Percentiles rank a stretch among this genome's conserved stretches.
These are phyloP conservation scores for Tachina grossa DNA, from an alignment of 2,888 invertebrate genomes.

Conservation along the genomic window DNA sequence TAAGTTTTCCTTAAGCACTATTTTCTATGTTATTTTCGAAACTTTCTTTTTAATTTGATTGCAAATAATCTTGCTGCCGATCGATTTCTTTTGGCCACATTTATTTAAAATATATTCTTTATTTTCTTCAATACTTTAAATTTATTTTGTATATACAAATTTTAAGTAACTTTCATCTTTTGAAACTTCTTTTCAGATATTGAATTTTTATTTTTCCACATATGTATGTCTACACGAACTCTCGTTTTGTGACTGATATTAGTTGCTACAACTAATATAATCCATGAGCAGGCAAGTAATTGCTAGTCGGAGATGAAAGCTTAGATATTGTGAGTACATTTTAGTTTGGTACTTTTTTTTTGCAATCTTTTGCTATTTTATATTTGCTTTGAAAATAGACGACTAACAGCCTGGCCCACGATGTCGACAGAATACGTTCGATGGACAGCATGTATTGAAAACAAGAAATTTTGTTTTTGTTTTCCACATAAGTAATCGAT, in stretches of 20 bases:
- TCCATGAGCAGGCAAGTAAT: conserved; percentile 15
- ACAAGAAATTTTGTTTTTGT: no score
- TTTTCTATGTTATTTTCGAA: neutral
- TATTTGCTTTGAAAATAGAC: neutral
- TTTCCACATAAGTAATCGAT: no score
- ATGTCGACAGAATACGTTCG: no score
- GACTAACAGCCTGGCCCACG: no score
- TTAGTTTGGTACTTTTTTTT: neutral
- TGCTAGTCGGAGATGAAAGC: conserved; percentile 9
- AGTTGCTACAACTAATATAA: conserved; percentile 55
- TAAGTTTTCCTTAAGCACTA: conserved; percentile 25
- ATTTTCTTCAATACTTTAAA: conserved; percentile 26
- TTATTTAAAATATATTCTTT: conserved; percentile 2
- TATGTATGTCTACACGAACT: conserved; percentile 52
- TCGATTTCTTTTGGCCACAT: neutral
- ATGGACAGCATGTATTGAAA: no score
- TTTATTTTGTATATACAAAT: conserved; percentile 45
- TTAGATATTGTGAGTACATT: conserved; percentile 20
- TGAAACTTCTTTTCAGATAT: conserved; percentile 2
- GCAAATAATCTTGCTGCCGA: no score
- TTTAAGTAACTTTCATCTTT: conserved; percentile 40
- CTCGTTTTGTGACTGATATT: conserved; percentile 57
- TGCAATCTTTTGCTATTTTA: neutral
- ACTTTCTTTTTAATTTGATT: neutral
- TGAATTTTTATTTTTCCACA: conserved; percentile 21